These are phyloP conservation scores for Aporrectodea caliginosa DNA, from an alignment of 1,140 invertebrate genomes.

Conservation along the genomic window DNA sequence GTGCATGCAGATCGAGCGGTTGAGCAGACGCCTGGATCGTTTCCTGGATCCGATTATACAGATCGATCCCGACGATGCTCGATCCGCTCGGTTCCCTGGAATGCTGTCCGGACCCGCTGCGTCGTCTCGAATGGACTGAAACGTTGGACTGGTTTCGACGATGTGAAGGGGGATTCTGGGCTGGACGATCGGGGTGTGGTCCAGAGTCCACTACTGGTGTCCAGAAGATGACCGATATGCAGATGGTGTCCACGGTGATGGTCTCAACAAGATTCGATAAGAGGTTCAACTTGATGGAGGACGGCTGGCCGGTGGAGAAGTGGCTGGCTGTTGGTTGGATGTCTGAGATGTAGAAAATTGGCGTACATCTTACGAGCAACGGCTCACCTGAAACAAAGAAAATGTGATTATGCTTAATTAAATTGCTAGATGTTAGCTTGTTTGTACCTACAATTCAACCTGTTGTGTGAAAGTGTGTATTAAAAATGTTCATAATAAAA, in stretches of 20 bases:
- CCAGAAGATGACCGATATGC: conserved; percentile 26
- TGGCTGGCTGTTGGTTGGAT: conserved; percentile 45
- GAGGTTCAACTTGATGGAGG: conserved; percentile 61
- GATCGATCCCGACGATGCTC: conserved; percentile 38
- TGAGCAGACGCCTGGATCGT: conserved; percentile 36
- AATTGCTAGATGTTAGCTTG: too few relatives aligned
- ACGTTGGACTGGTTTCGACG: background rate
- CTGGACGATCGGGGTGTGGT: too few relatives aligned
- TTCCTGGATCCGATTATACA: conserved; percentile 36
- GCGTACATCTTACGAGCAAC: conserved; percentile 35
- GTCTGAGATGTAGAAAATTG: conserved; percentile 15
- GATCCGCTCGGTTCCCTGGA: conserved; percentile 17
- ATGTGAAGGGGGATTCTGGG: background rate
- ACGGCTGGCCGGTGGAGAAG: conserved; percentile 61
- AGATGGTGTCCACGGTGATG: conserved; percentile 36
- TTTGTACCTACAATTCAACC: too few relatives aligned
- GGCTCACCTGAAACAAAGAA: conserved; percentile 31
- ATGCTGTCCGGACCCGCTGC: background rate
- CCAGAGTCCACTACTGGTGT: background rate
- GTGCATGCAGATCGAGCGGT: conserved; percentile 65
- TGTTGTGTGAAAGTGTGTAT: too few relatives aligned
- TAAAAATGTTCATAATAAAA: too few relatives aligned
- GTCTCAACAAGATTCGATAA: conserved; percentile 60
- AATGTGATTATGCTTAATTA: too few relatives aligned
- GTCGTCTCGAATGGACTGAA: background rate